Percentiles rank a stretch among this genome's conserved stretches.
Conservation (phyloP, 2,888 invertebrate species). For the Biston stratarius region DNA sequence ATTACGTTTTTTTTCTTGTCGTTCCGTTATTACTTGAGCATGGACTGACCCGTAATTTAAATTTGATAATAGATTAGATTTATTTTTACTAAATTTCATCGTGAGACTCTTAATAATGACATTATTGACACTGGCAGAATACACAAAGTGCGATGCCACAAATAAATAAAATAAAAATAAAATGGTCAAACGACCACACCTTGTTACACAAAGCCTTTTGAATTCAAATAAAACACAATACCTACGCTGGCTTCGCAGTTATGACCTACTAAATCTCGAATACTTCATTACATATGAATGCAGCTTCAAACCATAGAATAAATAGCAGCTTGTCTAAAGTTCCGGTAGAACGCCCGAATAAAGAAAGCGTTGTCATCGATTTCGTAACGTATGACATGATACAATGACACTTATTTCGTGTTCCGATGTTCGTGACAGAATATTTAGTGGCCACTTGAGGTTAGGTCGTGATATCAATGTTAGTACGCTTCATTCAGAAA, state of each 20-base stretch:
- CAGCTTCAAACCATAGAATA: neutral
- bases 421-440: constrained; percentile 25
- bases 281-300: neutral
- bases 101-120: too few relatives aligned
- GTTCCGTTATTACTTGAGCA: too few relatives aligned
- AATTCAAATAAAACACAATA: too few relatives aligned
- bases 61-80: too few relatives aligned
- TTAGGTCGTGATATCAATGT: constrained; percentile 17
- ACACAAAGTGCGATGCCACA: too few relatives aligned
- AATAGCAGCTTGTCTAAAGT: neutral
- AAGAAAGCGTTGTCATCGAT: constrained; percentile 44
- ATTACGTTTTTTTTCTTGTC: too few relatives aligned
- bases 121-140: too few relatives aligned
- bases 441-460: constrained; percentile 21
- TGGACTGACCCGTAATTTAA: too few relatives aligned
- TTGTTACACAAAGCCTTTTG: too few relatives aligned
- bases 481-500: constrained; percentile 11
- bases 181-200: too few relatives aligned
- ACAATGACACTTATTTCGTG: constrained; percentile 22
- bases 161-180: too few relatives aligned
- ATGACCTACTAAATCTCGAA: neutral
- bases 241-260: neutral
- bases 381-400: constrained; percentile 44
- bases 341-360: constrained; percentile 34
- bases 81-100: too few relatives aligned